phyloP scores from a whole-genome alignment of 1,140 invertebrate genomes.

The Anthonomus grandis region DNA sequence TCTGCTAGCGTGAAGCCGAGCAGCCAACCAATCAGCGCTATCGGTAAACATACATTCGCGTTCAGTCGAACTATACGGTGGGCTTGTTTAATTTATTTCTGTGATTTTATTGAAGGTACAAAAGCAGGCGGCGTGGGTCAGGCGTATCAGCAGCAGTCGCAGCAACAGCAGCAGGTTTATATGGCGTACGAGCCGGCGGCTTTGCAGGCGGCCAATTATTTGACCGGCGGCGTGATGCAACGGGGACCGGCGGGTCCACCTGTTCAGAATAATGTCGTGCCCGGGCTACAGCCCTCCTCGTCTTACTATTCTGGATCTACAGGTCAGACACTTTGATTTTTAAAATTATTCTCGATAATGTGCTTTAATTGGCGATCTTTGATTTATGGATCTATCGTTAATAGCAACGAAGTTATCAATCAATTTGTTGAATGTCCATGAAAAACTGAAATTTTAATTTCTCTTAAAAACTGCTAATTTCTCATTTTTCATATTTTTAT shows the following conservation, averaged over 20 bases:
- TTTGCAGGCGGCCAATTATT: slow-evolving; percentile 43
- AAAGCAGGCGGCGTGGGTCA: slow-evolving; percentile 47
- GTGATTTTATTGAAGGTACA: slow-evolving; percentile 36
- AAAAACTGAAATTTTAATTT: too few species aligned
- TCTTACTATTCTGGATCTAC: slow-evolving; percentile 49
- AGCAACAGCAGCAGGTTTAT: slow-evolving; percentile 46
- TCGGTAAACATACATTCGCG: slow-evolving; percentile 54
- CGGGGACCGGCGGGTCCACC: slow-evolving; percentile 40
- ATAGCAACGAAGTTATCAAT: too few species aligned
- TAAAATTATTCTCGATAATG: background rate
- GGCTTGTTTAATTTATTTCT: background rate
- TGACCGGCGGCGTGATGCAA: slow-evolving; percentile 46
- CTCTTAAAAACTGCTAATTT: too few species aligned
- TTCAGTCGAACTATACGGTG: background rate
- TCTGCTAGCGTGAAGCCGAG: slow-evolving; percentile 84
- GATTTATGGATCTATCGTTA: background rate
- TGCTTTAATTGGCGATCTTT: background rate
- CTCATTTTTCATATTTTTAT: too few species aligned
- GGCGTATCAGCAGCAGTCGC: slow-evolving; percentile 47
- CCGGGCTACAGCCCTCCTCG: slow-evolving; percentile 44
- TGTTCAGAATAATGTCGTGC: slow-evolving; percentile 46
- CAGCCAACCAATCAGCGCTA: slow-evolving; percentile 76
- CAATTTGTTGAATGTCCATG: too few species aligned
- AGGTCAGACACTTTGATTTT: slow-evolving; percentile 28
- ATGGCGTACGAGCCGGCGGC: slow-evolving; percentile 45